Evolutionary conservation across 2,797 vertebrate genomes (phyloP).

Genomic region (Falco concolor): DNA sequence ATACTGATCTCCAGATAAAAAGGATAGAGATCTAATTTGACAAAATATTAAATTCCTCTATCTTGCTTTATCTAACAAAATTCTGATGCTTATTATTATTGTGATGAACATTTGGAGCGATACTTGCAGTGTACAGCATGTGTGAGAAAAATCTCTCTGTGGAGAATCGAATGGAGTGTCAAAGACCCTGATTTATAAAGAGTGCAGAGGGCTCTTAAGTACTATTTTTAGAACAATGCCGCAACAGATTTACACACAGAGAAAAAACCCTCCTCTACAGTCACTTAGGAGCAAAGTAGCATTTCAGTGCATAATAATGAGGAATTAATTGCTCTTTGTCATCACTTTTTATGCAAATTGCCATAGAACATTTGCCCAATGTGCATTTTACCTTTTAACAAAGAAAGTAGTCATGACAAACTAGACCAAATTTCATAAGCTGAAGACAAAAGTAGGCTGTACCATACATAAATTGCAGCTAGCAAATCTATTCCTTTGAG

Average conservation of each 20-base stretch:
- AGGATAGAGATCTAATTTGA: conserved; percentile 65
- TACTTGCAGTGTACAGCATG: conserved; percentile 47
- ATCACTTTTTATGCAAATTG: conserved; percentile 79
- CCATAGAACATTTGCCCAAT: conserved; percentile 72
- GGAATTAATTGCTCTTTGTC: conserved; percentile 79
- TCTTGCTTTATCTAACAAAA: conserved; percentile 55
- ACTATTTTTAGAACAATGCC: conserved; percentile 79
- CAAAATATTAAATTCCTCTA: conserved; percentile 66
- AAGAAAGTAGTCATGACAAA: conserved; percentile 73
- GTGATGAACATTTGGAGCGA: conserved; percentile 40
- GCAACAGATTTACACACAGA: conserved; percentile 71
- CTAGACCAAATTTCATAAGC: conserved; percentile 68
- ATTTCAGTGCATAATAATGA: conserved; percentile 77
- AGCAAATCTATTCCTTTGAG: conserved; percentile 56
- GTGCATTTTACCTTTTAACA: conserved; percentile 76
- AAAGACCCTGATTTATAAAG: conserved; percentile 75
- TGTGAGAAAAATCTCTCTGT: conserved; percentile 9
- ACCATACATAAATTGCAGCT: conserved; percentile 57
- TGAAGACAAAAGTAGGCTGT: conserved; percentile 62
- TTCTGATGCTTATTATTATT: conserved; percentile 57
- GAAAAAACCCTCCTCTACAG: conserved; percentile 50
- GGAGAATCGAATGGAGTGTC: conserved; percentile 55
- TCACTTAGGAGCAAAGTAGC: conserved; percentile 76
- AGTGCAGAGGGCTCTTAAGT: conserved; percentile 71
- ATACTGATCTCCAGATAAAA: conserved; percentile 62